These are phyloP conservation scores for Macquaria ambigua DNA, from an alignment of 2,113 vertebrate genomes.

Conservation along the genomic window DNA sequence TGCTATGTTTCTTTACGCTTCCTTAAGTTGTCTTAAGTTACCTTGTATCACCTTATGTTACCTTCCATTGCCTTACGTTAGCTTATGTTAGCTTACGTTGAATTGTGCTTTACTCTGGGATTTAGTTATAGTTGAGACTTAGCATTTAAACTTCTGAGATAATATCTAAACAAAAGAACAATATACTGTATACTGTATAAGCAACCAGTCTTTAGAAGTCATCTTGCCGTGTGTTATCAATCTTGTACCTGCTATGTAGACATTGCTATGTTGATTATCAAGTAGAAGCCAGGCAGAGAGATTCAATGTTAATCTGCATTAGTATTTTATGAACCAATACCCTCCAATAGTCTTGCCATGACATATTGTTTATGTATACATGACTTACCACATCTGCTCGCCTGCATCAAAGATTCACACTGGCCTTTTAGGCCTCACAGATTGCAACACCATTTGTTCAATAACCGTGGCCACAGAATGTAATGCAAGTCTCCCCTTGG, in stretches of 20 bases:
- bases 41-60: no score
- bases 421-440: not conserved
- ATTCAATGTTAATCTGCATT: not conserved
- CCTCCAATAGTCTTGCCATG: not conserved
- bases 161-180: not conserved
- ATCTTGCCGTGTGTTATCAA: not conserved
- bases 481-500: slow-evolving; percentile 50
- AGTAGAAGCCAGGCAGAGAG: not conserved
- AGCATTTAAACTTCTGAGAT: not conserved
- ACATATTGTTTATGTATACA: slow-evolving; percentile 13
- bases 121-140: not conserved
- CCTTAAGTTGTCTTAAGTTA: not conserved
- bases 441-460: slow-evolving; percentile 36
- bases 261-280: not conserved
- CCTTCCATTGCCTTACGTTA: no score
- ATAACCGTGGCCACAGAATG: slow-evolving; percentile 51
- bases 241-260: not conserved
- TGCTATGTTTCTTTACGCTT: not conserved
- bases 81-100: not conserved
- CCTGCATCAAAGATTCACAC: not conserved
- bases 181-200: not conserved
- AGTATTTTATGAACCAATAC: not conserved
- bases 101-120: not conserved
- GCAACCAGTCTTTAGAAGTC: not conserved
- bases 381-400: not conserved